Conservation (phyloP, 92 coral and sea anemone genomes). For the Anthopleura xanthogrammica region DNA sequence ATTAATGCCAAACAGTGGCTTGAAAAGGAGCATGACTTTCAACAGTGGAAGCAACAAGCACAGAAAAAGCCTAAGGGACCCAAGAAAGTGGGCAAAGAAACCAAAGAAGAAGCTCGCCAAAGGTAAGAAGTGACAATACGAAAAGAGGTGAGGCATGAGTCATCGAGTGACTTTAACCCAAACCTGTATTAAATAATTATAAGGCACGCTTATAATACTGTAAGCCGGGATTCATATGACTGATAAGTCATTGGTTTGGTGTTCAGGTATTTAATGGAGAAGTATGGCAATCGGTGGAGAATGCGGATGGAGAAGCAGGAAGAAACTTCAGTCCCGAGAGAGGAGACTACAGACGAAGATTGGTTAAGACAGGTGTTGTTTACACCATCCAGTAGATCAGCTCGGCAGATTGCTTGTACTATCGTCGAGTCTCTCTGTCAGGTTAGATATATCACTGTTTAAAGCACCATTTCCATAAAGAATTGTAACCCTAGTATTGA, state of each 20-base stretch:
- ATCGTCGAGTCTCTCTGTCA: slow-evolving; percentile 94
- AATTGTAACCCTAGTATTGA: no score
- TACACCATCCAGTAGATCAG: slow-evolving; percentile 91
- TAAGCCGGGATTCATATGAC: neutral
- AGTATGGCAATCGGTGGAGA: slow-evolving; percentile 66
- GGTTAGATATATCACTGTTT: slow-evolving; percentile 39
- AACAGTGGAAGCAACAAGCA: slow-evolving; percentile 70
- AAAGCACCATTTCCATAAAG: no score
- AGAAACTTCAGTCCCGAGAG: slow-evolving; percentile 26
- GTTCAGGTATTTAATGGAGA: slow-evolving; percentile 59
- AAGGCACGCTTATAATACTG: neutral
- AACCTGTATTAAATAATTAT: no score
- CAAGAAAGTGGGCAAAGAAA: slow-evolving; percentile 62
- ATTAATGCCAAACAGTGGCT: slow-evolving; percentile 75
- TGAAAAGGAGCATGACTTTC: slow-evolving; percentile 59
- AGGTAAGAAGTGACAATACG: neutral
- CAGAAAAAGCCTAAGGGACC: slow-evolving; percentile 47
- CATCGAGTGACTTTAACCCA: no score
- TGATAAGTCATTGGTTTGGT: neutral
- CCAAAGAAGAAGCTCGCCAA: slow-evolving; percentile 66
- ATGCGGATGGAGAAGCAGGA: slow-evolving; percentile 60
- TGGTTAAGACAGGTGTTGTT: slow-evolving; percentile 95
- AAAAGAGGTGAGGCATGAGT: neutral
- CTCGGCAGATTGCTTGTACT: slow-evolving; percentile 93
- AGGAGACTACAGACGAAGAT: slow-evolving; percentile 75